Base-by-base conservation (phyloP, 2,113 vertebrate genomes). In the Paracanthobrama guichenoti region DNA sequence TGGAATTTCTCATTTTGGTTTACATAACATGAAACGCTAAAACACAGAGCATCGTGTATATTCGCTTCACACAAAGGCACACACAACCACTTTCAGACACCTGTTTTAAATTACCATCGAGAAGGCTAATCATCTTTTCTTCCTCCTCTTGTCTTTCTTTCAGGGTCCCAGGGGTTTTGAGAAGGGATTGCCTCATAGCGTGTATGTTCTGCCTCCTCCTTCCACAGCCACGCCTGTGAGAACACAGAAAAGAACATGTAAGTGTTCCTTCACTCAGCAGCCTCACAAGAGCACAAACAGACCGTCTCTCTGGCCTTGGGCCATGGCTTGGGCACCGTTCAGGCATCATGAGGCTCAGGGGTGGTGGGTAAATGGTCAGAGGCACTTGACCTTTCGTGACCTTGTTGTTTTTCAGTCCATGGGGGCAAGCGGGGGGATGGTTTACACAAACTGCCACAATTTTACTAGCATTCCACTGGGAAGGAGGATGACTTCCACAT, bases 31-130 rank as follows among this genome's bases (percentile, higher is more conserved):
- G 26, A 14, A 26, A 39, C 28, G 18, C 8, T 4, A 62, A 59
- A 44, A 75, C 14, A 48, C 24, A 28, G 16, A 48, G 71, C n/a
- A 74, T 48, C 44, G 3, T 74, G 71, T 12, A 28, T 12, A 74
- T 74, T 74, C 14, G n/a, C 71, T 28, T n/a, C 22, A 81, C 59
- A 48, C 28, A 71, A 35, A 57, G 22, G 35, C 66, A 74, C 69
- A 60, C 8, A 31, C 35, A 35, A 26, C 31, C 80, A 71, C 78
- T 81, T 46, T 35, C 67, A 60, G 46, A 85, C 83, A 85, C 50
- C 71, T 87, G 86, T 73, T 82, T 87, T 87, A 20, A 79, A 87
- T 87, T 78, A 85, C 72, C 64, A 85, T 39, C 44, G 73, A 72
- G 69, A 78, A 53, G 48, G 66, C 79, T 84, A 35, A 81, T 35